Percentiles rank a stretch among this genome's conserved stretches.
phyloP scores from a whole-genome alignment of 2,888 invertebrate genomes.

The Selenia dentaria region DNA sequence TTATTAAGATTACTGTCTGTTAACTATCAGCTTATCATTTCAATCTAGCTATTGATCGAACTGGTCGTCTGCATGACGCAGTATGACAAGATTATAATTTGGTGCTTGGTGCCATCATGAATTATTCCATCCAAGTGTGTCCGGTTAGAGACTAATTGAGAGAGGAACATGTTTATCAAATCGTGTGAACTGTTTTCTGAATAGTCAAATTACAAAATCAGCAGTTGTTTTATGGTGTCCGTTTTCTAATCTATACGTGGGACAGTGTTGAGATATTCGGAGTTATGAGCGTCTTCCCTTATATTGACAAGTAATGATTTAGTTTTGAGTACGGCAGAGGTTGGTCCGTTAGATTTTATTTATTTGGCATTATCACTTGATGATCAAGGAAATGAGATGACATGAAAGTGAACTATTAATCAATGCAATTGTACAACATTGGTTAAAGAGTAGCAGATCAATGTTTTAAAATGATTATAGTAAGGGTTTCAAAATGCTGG shows the following conservation, averaged over 20 bases:
- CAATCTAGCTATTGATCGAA: conserved; percentile 9
- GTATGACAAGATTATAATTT: conserved; percentile 52
- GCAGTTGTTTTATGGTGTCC: conserved; percentile 32
- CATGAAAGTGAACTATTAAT: too few relatives aligned
- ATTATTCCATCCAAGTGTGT: conserved; percentile 68
- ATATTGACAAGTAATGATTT: neutral
- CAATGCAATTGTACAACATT: too few relatives aligned
- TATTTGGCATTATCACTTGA: too few relatives aligned
- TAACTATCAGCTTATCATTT: conserved; percentile 25
- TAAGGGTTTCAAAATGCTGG: too few relatives aligned
- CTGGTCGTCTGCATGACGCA: conserved; percentile 35
- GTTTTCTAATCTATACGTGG: conserved; percentile 10
- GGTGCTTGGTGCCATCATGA: conserved; percentile 64
- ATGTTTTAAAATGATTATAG: too few relatives aligned
- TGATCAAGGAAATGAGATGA: too few relatives aligned
- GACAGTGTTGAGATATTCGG: conserved; percentile 1
- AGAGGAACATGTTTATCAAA: conserved; percentile 65
- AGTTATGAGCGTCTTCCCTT: conserved; percentile 15
- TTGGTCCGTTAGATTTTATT: neutral
- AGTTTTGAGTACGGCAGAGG: neutral
- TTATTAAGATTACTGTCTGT: conserved; percentile 6
- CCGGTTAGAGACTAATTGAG: conserved; percentile 76
- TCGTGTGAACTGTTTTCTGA: conserved; percentile 69
- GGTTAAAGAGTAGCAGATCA: too few relatives aligned
- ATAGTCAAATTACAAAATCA: conserved; percentile 43